Evolutionary conservation across 2,113 vertebrate genomes (phyloP), one percentile per base, ranked within the genome.

Genomic region (Rhinolophus ferrumequinum): DNA sequence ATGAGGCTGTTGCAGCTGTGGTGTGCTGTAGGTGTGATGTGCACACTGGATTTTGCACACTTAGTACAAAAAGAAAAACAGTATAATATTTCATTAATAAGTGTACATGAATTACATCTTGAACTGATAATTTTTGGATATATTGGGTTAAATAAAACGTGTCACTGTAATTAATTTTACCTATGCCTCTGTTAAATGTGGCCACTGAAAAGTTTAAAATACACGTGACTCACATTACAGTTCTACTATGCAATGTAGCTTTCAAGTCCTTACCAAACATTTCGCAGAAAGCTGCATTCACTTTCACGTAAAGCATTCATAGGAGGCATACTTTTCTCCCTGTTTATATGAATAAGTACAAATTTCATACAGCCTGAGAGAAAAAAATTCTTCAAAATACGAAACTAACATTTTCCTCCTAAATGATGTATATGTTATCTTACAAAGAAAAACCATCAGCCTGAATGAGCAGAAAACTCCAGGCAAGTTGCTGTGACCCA

Each of bases 321-420:
- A 82, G 62, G 69, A 85, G 96, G 33, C 14, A 56, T 28, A 12
- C 38, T 88, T 79, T 50, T 26, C 69, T 58, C 73, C 54, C 52
- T 76, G 9, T 38, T 82, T 82, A 21, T 16, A 70, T 73, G 54
- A 88, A 54, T 69, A 83, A 67, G 54, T 41, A 62, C 28, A 62
- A 80, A 76, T 38, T 18, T 41, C 38, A 56, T 56, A 35, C 76
- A 60, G 44, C 38, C 3, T 16, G 50, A 58, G 8, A 21, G 24
- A 21, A 21, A 21, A 21, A 8, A 50, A 33, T 3, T 33, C 93
- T 92, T 67, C 70, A 72, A 82, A 94, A 86, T 66, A 95, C 66
- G 93, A 94, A 97, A 66, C 76, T 89, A 93, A 92, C 80, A 30
- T 66, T n/a, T 66, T 54, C 38, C 69, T 85, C 73, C 19, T 44